Percentiles rank a stretch among this genome's conserved stretches.
Evolutionary conservation across 2,797 vertebrate species (phyloP).

Genomic region (Falco cherrug): DNA sequence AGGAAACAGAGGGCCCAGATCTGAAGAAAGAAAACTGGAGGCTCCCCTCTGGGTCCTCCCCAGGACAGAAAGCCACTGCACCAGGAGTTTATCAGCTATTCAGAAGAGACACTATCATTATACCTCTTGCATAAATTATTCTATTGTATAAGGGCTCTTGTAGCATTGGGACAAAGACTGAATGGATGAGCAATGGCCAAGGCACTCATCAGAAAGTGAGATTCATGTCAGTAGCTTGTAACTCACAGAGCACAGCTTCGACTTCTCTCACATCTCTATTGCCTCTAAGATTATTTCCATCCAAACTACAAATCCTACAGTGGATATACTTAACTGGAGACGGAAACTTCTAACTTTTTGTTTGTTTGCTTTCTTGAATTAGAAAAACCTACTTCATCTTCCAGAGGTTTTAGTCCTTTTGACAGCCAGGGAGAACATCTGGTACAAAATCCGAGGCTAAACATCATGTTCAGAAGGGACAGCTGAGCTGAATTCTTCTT

Average conservation of each 20-base stretch:
- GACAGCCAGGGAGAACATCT: neutral
- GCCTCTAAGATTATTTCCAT: neutral
- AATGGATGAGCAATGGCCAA: neutral
- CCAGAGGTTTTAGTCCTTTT: neutral
- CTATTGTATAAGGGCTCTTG: neutral
- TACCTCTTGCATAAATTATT: neutral
- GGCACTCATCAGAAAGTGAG: neutral
- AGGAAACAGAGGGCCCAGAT: neutral
- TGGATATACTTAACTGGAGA: neutral
- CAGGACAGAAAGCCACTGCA: neutral
- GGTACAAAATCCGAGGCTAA: neutral
- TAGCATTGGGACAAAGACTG: neutral
- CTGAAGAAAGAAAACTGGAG: neutral
- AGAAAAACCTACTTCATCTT: neutral
- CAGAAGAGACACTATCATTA: neutral
- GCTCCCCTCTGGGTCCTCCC: neutral
- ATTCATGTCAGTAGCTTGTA: neutral
- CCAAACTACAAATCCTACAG: neutral
- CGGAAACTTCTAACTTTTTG: neutral
- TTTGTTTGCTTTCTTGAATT: neutral
- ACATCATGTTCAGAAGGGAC: neutral
- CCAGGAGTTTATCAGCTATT: neutral
- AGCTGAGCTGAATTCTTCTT: neutral
- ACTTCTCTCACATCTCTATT: neutral
- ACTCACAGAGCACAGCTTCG: neutral